Conservation (phyloP, 2,888 invertebrate species). For the Hirtodrosophila alboralis region DNA sequence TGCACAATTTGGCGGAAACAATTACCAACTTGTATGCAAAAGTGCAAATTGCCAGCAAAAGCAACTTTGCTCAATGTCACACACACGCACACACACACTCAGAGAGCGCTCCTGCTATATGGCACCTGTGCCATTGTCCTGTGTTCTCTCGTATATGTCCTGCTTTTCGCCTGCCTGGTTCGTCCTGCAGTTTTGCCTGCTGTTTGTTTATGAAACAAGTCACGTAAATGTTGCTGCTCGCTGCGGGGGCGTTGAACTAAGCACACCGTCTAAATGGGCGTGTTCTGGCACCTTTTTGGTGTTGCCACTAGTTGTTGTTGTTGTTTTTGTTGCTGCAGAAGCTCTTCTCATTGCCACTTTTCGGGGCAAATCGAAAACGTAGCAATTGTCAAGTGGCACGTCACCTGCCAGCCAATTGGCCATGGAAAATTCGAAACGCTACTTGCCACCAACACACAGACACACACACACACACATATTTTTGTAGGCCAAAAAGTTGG, state of each 20-base stretch:
- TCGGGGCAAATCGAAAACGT: constrained; percentile 75
- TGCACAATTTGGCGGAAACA: constrained; percentile 72
- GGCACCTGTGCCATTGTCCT: constrained; percentile 46
- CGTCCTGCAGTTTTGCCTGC: constrained; percentile 65
- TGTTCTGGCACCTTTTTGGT: constrained; percentile 69
- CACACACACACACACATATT: background rate
- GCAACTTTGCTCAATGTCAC: constrained; percentile 69
- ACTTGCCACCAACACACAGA: too few species aligned
- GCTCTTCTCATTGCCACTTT: constrained; percentile 58
- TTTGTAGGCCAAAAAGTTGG: constrained; percentile 54
- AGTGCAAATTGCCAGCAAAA: constrained; percentile 68
- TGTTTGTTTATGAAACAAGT: constrained; percentile 78
- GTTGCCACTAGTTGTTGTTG: constrained; percentile 18
- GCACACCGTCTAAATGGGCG: constrained; percentile 66
- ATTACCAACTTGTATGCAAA: constrained; percentile 77
- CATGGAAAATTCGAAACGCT: constrained; percentile 52
- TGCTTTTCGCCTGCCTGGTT: constrained; percentile 16
- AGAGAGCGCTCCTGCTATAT: constrained; percentile 6
- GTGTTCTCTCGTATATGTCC: constrained; percentile 5
- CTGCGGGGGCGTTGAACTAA: constrained; percentile 74
- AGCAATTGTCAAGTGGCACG: constrained; percentile 78
- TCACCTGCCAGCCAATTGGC: constrained; percentile 63
- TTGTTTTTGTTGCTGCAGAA: constrained; percentile 30
- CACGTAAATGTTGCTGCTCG: constrained; percentile 71
- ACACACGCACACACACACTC: constrained; percentile 17